These are phyloP conservation scores for Rugalucina vietnamica DNA, from an alignment of 2,888 invertebrate genomes.

Conservation along the genomic window DNA sequence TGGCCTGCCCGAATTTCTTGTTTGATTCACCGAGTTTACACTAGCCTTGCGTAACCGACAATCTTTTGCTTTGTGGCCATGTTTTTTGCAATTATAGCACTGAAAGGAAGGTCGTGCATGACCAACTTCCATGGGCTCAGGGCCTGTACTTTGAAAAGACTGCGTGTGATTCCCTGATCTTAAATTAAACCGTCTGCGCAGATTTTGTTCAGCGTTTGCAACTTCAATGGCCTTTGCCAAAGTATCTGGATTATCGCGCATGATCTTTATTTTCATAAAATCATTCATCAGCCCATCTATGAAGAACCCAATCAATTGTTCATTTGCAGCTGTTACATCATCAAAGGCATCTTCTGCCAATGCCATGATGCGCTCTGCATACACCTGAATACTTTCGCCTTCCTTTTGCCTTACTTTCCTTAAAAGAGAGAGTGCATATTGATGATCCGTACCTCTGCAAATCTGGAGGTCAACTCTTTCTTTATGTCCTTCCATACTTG, in stretches of 20 bases:
- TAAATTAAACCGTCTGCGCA: conserved; percentile 36
- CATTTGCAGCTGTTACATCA: not conserved
- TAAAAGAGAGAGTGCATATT: conserved; percentile 37
- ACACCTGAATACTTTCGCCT: conserved; percentile 36
- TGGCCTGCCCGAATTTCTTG: not conserved
- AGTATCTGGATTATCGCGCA: conserved; percentile 26
- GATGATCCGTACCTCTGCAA: conserved; percentile 45
- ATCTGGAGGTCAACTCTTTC: conserved; percentile 13
- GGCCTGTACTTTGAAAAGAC: not conserved
- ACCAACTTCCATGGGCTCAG: conserved; percentile 38
- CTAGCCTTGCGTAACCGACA: not conserved
- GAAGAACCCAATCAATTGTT: conserved; percentile 34
- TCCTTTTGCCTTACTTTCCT: conserved; percentile 37
- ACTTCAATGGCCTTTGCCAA: conserved; percentile 12
- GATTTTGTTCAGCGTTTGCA: conserved; percentile 31
- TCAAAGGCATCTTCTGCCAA: conserved; percentile 42
- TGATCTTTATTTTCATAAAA: conserved; percentile 36
- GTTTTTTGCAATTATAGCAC: conserved; percentile 7
- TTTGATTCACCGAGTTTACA: not conserved
- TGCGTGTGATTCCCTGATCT: conserved; percentile 17
- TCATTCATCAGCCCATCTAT: conserved; percentile 34
- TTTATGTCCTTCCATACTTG: conserved; percentile 5
- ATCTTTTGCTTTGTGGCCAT: conserved; percentile 14
- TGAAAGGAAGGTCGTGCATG: not conserved
- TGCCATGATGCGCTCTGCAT: conserved; percentile 30